Conservation (phyloP, 1,140 invertebrate species). For the Anastatus disparis region DNA sequence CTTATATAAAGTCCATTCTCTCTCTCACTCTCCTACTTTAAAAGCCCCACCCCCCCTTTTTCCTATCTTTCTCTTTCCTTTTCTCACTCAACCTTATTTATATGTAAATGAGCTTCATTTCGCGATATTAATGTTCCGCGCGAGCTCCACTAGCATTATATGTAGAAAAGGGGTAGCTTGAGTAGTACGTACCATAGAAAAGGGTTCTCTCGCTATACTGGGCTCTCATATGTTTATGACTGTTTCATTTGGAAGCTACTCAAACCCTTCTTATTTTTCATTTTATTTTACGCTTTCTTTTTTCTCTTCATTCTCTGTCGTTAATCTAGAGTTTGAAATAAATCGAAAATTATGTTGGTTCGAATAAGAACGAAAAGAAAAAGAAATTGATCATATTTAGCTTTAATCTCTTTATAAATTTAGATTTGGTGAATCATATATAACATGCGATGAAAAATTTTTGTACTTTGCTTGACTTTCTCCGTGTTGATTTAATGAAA, state of each 20-base stretch:
- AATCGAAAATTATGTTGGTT: too few species aligned
- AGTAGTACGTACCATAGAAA: conserved; percentile 51
- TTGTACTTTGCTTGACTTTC: not conserved
- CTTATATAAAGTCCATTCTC: not conserved
- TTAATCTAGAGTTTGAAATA: too few species aligned
- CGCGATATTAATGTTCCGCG: conserved; percentile 83
- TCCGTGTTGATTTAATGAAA: not conserved
- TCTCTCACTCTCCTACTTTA: not conserved
- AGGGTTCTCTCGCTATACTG: conserved; percentile 54
- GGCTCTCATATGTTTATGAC: conserved; percentile 59
- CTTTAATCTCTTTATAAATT: too few species aligned
- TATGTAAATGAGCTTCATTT: conserved; percentile 89
- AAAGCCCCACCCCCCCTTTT: not conserved
- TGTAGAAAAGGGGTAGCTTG: conserved; percentile 60
- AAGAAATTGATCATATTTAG: too few species aligned
- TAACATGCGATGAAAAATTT: not conserved
- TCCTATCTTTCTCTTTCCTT: conserved; percentile 42
- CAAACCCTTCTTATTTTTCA: too few species aligned
- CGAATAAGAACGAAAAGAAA: too few species aligned
- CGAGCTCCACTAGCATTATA: too few species aligned
- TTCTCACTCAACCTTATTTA: conserved; percentile 78
- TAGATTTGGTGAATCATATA: too few species aligned
- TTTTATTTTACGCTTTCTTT: too few species aligned
- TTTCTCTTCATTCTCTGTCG: too few species aligned
- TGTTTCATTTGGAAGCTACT: conserved; percentile 55